Evolutionary conservation across 2,113 vertebrate genomes (phyloP), one percentile per base, ranked within the genome.

Genomic region (Podarcis cretensis): DNA sequence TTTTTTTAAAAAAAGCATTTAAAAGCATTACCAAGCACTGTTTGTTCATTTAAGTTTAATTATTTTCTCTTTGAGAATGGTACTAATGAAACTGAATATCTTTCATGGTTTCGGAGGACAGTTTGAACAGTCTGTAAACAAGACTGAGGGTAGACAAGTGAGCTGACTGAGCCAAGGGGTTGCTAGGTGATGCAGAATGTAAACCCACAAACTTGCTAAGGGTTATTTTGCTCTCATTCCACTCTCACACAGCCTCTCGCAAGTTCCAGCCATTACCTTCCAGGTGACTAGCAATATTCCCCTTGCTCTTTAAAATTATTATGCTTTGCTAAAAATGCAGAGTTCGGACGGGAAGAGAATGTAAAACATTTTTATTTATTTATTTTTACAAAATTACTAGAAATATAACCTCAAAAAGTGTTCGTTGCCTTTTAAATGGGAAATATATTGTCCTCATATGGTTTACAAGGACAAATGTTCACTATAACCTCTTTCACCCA

Each of bases 11-110:
- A 94, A 89, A 92, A 92, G 85, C 94, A 91, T 96, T 96, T 91
- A 84, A 95, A 96, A 96, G 93, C 93, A 95, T 96, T 92, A 89
- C 95, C 94, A 95, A 94, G 95, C 96, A 96, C 94, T 96, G 95
- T 97, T 97, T 97, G 97, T 96, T 97, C 96, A 97, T 97, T 97
- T 97, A 96, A 97, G 96, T 97, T 97, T 97, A 97, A 97, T 97
- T 97, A 97, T 97, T 97, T 97, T 97, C 97, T 96, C 96, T 97
- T 97, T 96, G 96, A 97, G 97, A 98, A 97, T 92, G 91, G 96
- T 94, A 95, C 96, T 97, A 97, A 97, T 97, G 97, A 97, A 97
- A 98, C 96, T 95, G 96, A 97, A 93, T 96, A 97, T 97, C 97
- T 96, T 97, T 95, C 96, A 94, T 87, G 97, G 97, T 96, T 97